Percentiles rank a stretch among this genome's conserved stretches.
Conservation (phyloP, 2,797 vertebrate genomes). For the Poliocrania exsul region DNA sequence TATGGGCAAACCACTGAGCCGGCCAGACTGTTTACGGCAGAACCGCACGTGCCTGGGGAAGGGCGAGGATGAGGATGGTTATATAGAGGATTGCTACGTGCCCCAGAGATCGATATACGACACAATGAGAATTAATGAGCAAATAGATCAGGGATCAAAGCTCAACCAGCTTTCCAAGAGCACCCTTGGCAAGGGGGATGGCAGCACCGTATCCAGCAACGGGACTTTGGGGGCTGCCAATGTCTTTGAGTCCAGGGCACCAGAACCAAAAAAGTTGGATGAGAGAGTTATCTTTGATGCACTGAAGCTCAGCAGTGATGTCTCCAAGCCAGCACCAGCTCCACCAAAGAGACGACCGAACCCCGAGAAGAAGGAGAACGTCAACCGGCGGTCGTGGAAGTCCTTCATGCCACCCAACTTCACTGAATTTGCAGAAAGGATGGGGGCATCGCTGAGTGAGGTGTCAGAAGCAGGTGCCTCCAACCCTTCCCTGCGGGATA, state of each 20-base stretch:
- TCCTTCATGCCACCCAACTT: constrained; percentile 96
- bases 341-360: constrained; percentile 78
- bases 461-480: constrained; percentile 79
- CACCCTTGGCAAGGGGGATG: constrained; percentile 87
- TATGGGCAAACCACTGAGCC: constrained; percentile 98
- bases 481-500: constrained; percentile 83
- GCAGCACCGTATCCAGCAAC: constrained; percentile 93
- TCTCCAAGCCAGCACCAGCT: constrained; percentile 84
- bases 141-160: constrained; percentile 96
- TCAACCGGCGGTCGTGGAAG: constrained; percentile 96
- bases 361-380: constrained; percentile 87
- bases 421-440: constrained; percentile 93
- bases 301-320: constrained; percentile 91
- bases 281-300: constrained; percentile 97
- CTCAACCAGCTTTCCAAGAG: constrained; percentile 92
- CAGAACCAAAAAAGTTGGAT: constrained; percentile 88
- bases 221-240: constrained; percentile 87
- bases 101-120: constrained; percentile 98
- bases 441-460: constrained; percentile 88
- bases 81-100: constrained; percentile 98
- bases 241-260: constrained; percentile 83
- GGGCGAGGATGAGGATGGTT: constrained; percentile 95
- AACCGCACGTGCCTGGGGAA: constrained; percentile 95
- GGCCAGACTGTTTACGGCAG: constrained; percentile 96
- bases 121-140: constrained; percentile 98